Conservation (phyloP, 2,113 vertebrate genomes). For the Paedocypris sp. region DNA sequence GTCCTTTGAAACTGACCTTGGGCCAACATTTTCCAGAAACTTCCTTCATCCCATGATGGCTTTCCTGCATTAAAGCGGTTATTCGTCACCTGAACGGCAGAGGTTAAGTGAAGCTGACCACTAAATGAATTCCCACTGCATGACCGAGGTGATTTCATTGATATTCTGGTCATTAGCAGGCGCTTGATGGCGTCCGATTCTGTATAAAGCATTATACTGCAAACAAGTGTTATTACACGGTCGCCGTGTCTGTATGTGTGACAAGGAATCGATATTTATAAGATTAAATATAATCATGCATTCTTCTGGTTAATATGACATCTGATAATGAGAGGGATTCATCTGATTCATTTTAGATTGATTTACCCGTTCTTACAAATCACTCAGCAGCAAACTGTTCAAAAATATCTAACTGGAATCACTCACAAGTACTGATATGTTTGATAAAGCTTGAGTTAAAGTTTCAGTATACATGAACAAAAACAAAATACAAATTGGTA, state of each 20-base stretch:
- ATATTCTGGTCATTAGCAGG: no score
- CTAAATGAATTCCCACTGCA: neutral
- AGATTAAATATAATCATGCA: no score
- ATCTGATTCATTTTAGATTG: neutral
- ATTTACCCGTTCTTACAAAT: neutral
- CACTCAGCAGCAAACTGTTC: neutral
- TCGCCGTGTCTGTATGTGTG: neutral
- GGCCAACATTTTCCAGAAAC: neutral
- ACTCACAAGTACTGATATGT: no score
- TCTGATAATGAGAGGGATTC: conserved; percentile 7
- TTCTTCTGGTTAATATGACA: neutral
- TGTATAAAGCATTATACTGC: neutral
- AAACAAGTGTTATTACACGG: conserved; percentile 2
- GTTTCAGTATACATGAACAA: no score
- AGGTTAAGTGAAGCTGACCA: neutral
- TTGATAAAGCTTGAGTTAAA: no score
- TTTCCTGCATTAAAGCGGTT: neutral
- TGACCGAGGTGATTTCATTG: no score
- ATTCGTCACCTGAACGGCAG: neutral
- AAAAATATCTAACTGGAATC: no score
- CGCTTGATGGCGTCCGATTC: no score
- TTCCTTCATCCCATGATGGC: neutral
- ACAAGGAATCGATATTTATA: neutral
- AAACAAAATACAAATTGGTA: no score
- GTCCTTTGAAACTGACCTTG: neutral